Evolutionary conservation across 2,888 invertebrate genomes (phyloP).

Genomic region (Oligia fasciuncula): DNA sequence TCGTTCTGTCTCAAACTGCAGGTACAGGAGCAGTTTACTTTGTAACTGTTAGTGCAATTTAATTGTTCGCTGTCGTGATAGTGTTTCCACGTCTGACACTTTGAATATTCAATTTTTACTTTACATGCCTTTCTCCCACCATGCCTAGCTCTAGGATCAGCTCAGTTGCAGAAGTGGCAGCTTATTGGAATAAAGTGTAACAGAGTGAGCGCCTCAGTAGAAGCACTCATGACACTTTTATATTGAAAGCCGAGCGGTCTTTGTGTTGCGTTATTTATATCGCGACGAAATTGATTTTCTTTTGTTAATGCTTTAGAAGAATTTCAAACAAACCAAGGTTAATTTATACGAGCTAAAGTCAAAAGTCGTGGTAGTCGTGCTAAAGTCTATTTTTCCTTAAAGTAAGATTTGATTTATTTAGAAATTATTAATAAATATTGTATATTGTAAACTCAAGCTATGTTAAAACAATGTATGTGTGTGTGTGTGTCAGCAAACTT

Average conservation of each 20-base stretch:
- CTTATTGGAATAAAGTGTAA: conserved; percentile 6
- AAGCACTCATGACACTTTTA: conserved; percentile 25
- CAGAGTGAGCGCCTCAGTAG: conserved; percentile 20
- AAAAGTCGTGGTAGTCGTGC: too few relatives aligned
- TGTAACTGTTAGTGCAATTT: conserved; percentile 26
- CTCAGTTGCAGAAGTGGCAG: not conserved
- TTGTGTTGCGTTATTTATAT: conserved; percentile 19
- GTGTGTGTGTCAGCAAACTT: not conserved
- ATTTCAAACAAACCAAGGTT: not conserved
- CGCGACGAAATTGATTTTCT: conserved; percentile 2
- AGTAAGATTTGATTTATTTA: not conserved
- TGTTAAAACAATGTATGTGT: not conserved
- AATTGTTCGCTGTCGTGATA: conserved; percentile 14
- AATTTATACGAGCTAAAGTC: not conserved
- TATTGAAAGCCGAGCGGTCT: conserved; percentile 9
- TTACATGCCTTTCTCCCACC: not conserved
- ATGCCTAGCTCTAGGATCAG: not conserved
- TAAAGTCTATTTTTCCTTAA: not conserved
- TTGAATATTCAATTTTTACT: not conserved
- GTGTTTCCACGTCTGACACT: not conserved
- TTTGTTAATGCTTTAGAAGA: conserved; percentile 9
- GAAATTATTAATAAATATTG: not conserved
- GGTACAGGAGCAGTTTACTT: conserved; percentile 23
- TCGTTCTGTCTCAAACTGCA: conserved; percentile 11
- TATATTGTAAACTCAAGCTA: not conserved